Evolutionary conservation across 2,797 vertebrate genomes (phyloP).

Genomic region (Tinamus major): DNA sequence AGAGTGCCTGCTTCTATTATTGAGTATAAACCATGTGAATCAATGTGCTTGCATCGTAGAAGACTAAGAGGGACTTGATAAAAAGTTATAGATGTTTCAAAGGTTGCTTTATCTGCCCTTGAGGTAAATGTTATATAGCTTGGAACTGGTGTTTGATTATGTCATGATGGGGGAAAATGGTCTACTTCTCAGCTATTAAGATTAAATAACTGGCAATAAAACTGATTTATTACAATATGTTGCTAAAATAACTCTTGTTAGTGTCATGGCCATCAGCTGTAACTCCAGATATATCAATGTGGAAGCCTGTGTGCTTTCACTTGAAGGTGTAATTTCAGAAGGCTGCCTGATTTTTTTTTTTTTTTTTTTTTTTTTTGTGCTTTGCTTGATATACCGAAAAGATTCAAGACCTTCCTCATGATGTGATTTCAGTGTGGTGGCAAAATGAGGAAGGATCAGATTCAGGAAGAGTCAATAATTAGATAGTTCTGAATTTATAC

Average conservation of each 20-base stretch:
- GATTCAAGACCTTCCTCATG: background rate
- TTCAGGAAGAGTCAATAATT: background rate
- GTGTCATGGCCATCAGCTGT: background rate
- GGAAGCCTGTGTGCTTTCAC: background rate
- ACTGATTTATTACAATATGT: background rate
- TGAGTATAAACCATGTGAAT: background rate
- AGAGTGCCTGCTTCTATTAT: background rate
- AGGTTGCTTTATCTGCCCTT: background rate
- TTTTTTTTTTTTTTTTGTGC: background rate
- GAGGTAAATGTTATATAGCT: background rate
- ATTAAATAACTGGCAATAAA: background rate
- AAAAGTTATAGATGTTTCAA: background rate
- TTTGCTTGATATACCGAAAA: background rate
- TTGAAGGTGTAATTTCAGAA: background rate
- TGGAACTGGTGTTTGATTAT: background rate
- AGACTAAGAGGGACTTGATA: background rate
- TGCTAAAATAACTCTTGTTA: slow-evolving; percentile 11
- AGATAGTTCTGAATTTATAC: background rate
- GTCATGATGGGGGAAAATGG: background rate
- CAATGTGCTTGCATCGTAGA: background rate
- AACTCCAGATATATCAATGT: background rate
- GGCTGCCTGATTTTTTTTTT: background rate
- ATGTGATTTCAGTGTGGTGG: background rate
- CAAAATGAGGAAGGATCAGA: background rate
- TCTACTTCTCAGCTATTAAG: background rate